A percentile compares a stretch with the other conserved stretches of the same genome.
Conservation (phyloP, 2,797 vertebrate genomes). For the Pampus argenteus region DNA sequence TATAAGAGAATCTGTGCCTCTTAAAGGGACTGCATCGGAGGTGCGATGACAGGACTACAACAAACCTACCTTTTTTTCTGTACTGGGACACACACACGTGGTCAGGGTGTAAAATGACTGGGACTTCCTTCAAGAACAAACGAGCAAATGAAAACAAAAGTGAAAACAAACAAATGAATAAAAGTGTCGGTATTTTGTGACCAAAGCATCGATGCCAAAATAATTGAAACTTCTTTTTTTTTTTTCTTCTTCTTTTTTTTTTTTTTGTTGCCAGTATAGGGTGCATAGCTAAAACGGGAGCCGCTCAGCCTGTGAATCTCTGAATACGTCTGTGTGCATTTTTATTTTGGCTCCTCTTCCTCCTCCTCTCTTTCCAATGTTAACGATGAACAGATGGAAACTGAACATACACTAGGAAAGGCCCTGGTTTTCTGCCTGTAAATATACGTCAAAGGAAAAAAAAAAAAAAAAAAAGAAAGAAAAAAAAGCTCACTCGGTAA, state of each 20-base stretch:
- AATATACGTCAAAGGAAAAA: slow-evolving; percentile 71
- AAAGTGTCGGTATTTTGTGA: slow-evolving; percentile 97
- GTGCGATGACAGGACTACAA: slow-evolving; percentile 97
- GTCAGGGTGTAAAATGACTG: slow-evolving; percentile 80
- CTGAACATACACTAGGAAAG: slow-evolving; percentile 71
- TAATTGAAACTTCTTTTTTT: slow-evolving; percentile 88
- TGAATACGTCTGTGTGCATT: slow-evolving; percentile 69
- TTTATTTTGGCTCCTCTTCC: slow-evolving; percentile 75
- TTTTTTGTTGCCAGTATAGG: slow-evolving; percentile 81
- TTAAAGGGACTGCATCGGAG: slow-evolving; percentile 94
- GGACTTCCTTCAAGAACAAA: slow-evolving; percentile 80
- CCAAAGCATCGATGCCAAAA: slow-evolving; percentile 99
- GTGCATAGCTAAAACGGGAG: slow-evolving; percentile 72
- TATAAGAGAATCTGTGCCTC: slow-evolving; percentile 88
- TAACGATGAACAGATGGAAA: slow-evolving; percentile 75
- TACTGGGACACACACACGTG: slow-evolving; percentile 88
- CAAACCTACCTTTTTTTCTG: slow-evolving; percentile 98
- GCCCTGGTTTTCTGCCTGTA: slow-evolving; percentile 75
- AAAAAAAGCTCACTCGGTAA: slow-evolving; percentile 73
- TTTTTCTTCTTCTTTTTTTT: slow-evolving; percentile 76
- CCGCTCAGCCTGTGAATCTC: slow-evolving; percentile 74
- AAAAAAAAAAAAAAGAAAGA: slow-evolving; percentile 65
- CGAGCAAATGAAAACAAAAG: slow-evolving; percentile 80
- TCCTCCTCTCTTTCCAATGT: slow-evolving; percentile 63
- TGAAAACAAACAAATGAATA: slow-evolving; percentile 86